Evolutionary conservation across 2,113 vertebrate genomes (phyloP), one percentile per base, ranked within the genome.

Genomic region (Megaptera novaeangliae): DNA sequence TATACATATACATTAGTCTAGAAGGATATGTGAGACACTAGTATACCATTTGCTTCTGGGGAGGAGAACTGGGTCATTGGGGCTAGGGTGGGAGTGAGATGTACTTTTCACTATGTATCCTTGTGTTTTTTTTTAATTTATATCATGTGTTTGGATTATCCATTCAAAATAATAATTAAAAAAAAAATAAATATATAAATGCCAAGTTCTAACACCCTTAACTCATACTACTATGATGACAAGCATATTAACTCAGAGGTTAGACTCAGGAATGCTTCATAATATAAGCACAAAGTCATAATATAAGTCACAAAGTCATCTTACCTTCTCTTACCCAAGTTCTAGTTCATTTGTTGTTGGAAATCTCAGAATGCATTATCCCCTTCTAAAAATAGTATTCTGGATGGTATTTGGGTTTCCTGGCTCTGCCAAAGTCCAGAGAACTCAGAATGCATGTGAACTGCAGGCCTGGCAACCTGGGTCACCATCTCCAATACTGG

Each of bases 361-460:
- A 72, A 90, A 88, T 92, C 71, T 92, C 88, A 95, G 77, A 85
- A 95, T 64, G 31, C 25, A 72, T 95, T 84, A 91, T n/a, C 25
- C n/a, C 25, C 44, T 97, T 88, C 68, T 82, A 83, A 90, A 93
- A 95, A 66, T 36, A 87, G 34, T 84, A n/a, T 82, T 44, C 46
- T 83, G 57, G 44, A 21, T 96, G n/a, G 18, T 21, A 25, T 59
- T 88, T 95, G 41, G 86, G 57, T 88, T 97, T 97, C 55, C 11
- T 23, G 68, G 57, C 57, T 89, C 14, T 95, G 78, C 88, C 80
- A 34, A 94, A 95, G 84, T 96, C 52, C 84, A 92, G 39, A 74
- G 82, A 93, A 85, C 41, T 66, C 44, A 82, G n/a, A 88, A 72
- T 85, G 21, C 36, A 91, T 39, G 55, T 77, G 57, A 96, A 87